These are phyloP conservation scores for Sylvietta virens DNA, from an alignment of 2,113 vertebrate species.

Conservation along the genomic window DNA sequence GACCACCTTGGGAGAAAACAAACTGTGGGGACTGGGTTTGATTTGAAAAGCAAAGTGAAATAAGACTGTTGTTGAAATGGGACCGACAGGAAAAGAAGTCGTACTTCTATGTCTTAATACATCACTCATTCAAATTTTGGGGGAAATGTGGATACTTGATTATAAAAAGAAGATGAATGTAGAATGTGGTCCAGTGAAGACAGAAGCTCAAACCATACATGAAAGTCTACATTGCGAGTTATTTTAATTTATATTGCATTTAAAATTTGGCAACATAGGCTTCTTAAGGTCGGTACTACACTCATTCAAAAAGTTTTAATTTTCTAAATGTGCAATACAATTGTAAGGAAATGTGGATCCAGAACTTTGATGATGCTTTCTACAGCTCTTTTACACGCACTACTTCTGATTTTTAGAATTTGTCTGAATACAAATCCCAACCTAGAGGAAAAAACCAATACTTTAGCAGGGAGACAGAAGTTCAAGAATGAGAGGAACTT, in stretches of 20 bases:
- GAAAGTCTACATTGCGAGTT: neutral
- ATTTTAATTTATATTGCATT: neutral
- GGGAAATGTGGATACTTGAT: neutral
- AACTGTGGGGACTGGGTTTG: neutral
- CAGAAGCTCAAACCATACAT: neutral
- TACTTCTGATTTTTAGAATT: neutral
- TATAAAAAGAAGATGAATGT: neutral
- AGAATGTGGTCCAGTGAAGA: neutral
- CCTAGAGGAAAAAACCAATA: accelerated
- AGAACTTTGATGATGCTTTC: neutral
- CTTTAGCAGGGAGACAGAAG: neutral
- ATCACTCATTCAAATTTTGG: neutral
- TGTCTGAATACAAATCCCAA: neutral
- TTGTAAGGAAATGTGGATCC: neutral
- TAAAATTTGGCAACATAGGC: accelerated
- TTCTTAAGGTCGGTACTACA: neutral
- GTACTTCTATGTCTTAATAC: neutral
- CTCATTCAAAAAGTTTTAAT: neutral
- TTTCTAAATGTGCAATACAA: neutral
- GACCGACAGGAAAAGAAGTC: neutral
- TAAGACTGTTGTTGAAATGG: neutral
- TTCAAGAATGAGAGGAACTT: neutral
- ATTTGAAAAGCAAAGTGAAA: neutral
- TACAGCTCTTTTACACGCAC: accelerated
- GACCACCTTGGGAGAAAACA: accelerated